Base-by-base conservation (phyloP, 2,113 vertebrate species). In the Acrocephalus arundinaceus region DNA sequence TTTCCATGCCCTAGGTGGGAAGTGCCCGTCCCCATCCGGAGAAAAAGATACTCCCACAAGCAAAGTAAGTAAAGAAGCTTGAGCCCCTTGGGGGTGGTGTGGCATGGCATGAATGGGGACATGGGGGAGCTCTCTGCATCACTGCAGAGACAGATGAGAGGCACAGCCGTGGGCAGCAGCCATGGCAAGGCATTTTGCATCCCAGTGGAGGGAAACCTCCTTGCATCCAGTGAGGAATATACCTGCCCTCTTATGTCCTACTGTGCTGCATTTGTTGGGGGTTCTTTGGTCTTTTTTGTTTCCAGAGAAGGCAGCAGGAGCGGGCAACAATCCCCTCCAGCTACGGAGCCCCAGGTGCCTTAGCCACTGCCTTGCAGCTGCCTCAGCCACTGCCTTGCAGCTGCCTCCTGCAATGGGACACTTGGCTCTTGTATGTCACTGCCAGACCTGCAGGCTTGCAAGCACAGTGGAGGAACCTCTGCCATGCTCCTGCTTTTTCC, bases 341-440 rank as follows among this genome's bases (percentile, higher is more conserved):
- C 59, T 45, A 7, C 2, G 4, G 43, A 65, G n/a, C 13, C 17
- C 5, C 2, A 1, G 0, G 2, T 58, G 46, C 67, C 25, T 67
- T 7, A 0, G 30, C 30, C 30, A 8, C n/a, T 1, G 1, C 52
- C 28, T 22, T 6, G 3, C 73, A 68, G 24, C 72, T 35, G 35
- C 35, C 25, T 67, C 8, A 0, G 30, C 30, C 30, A 8, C n/a
- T 1, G 1, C 52, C 28, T 22, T 6, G 3, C 73, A 68, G 24
- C 72, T 80, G 30, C 49, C 49, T 65, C 55, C 51, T 23, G n/a
- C 1, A 0, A 6, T 11, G 37, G 25, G 2, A 4, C 39, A 15
- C 20, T 52, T 1, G 3, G 27, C 30, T 8, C 33, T 70, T 4
- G 14, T 3, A 4, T 0, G 0, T 23, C 43, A 23, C 24, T 49